phyloP scores from a whole-genome alignment of 2,888 invertebrate species.

The Panorpa germanica region DNA sequence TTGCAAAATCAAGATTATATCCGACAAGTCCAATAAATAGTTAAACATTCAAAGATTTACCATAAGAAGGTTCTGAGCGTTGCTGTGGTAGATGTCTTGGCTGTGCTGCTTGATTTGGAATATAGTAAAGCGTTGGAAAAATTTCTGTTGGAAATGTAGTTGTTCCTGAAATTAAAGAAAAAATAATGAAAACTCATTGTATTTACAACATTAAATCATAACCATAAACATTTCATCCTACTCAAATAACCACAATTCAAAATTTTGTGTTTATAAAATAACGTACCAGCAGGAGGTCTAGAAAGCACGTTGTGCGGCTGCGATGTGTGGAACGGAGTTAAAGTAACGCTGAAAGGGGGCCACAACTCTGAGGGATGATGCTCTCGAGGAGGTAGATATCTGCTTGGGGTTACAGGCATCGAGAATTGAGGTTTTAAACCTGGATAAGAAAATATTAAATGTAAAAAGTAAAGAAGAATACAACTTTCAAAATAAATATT shows the following conservation, averaged over 20 bases:
- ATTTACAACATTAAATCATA: too few species aligned
- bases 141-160: slow-evolving; percentile 21
- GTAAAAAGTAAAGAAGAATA: too few species aligned
- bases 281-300: slow-evolving; percentile 16
- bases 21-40: neutral
- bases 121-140: slow-evolving; percentile 34
- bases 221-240: too few species aligned
- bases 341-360: slow-evolving; percentile 36
- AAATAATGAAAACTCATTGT: too few species aligned
- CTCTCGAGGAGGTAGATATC: slow-evolving; percentile 4
- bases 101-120: slow-evolving; percentile 28
- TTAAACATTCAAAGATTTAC: too few species aligned
- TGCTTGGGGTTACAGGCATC: slow-evolving; percentile 4
- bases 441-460: slow-evolving; percentile 2
- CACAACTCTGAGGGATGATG: slow-evolving; percentile 32
- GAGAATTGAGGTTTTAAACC: slow-evolving; percentile 4
- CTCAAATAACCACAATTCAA: too few species aligned
- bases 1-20: neutral
- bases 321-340: slow-evolving; percentile 21
- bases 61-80: slow-evolving; percentile 16
- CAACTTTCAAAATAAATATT: too few species aligned
- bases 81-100: slow-evolving; percentile 17
- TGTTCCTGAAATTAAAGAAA: too few species aligned
- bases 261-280: too few species aligned
- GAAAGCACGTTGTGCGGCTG: slow-evolving; percentile 19